Percentiles rank a stretch among this genome's conserved stretches.
Conservation (phyloP, 2,888 invertebrate species). For the Subacronicta megacephala region DNA sequence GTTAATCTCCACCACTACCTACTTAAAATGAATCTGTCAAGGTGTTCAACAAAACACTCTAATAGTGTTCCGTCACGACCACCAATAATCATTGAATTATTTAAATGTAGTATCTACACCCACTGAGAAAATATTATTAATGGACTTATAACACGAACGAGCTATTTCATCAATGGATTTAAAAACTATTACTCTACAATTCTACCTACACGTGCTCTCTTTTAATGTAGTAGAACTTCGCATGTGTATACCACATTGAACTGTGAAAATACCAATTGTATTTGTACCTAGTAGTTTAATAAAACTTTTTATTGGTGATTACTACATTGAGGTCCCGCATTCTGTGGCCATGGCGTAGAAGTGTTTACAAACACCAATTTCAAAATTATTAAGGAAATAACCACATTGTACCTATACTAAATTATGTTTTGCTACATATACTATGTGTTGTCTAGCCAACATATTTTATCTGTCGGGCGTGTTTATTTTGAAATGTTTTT, state of each 20-base stretch:
- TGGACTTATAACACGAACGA: constrained; percentile 38
- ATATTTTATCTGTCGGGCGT: not conserved
- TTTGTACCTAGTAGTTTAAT: no score
- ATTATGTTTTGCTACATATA: no score
- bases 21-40: constrained; percentile 22
- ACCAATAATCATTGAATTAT: constrained; percentile 27
- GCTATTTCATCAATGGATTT: constrained; percentile 37
- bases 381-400: not conserved
- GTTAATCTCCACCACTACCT: not conserved
- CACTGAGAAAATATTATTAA: constrained; percentile 35
- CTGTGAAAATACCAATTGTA: constrained; percentile 23
- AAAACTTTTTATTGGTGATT: constrained; percentile 12
- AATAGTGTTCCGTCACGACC: constrained; percentile 28
- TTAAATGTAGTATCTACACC: constrained; percentile 36
- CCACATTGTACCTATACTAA: no score
- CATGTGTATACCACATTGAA: constrained; percentile 22
- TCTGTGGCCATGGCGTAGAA: not conserved
- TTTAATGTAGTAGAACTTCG: constrained; percentile 24
- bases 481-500: not conserved
- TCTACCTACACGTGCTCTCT: constrained; percentile 20
- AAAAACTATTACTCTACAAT: constrained; percentile 15
- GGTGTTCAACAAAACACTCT: constrained; percentile 25
- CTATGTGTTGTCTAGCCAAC: not conserved
- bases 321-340: not conserved
- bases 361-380: constrained; percentile 21